Percentiles rank a stretch among this genome's conserved stretches.
Conservation (phyloP, 2,113 vertebrate species). For the Sapajus apella region DNA sequence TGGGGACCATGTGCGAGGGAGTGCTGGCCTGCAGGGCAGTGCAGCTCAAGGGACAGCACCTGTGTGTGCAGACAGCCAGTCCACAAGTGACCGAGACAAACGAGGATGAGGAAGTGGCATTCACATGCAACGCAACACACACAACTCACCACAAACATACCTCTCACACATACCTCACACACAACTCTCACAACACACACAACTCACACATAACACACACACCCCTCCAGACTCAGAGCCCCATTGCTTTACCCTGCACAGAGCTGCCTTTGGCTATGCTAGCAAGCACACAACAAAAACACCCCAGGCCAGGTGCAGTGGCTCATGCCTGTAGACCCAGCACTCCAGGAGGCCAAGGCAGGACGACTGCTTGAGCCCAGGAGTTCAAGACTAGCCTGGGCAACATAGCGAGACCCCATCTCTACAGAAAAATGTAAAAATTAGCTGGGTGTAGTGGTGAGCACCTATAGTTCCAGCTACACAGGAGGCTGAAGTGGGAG, state of each 20-base stretch:
- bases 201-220: neutral
- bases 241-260: neutral
- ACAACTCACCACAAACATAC: neutral
- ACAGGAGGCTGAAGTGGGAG: too few species aligned
- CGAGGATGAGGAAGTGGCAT: neutral
- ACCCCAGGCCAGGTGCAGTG: neutral
- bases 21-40: neutral
- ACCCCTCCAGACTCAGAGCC: neutral
- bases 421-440: too few species aligned
- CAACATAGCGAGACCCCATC: too few species aligned
- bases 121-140: neutral
- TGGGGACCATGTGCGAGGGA: neutral
- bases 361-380: too few species aligned
- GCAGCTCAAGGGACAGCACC: neutral
- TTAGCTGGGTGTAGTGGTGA: too few species aligned
- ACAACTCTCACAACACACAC: neutral
- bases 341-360: too few species aligned
- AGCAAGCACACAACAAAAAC: neutral
- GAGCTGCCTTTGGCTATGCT: neutral
- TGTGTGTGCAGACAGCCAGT: fast-evolving
- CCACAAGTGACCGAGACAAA: neutral
- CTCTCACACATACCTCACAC: too few species aligned
- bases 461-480: too few species aligned
- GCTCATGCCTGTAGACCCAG: too few species aligned
- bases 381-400: too few species aligned